These are phyloP conservation scores for Falco rusticolus DNA, from an alignment of 2,797 vertebrate species.

Conservation along the genomic window DNA sequence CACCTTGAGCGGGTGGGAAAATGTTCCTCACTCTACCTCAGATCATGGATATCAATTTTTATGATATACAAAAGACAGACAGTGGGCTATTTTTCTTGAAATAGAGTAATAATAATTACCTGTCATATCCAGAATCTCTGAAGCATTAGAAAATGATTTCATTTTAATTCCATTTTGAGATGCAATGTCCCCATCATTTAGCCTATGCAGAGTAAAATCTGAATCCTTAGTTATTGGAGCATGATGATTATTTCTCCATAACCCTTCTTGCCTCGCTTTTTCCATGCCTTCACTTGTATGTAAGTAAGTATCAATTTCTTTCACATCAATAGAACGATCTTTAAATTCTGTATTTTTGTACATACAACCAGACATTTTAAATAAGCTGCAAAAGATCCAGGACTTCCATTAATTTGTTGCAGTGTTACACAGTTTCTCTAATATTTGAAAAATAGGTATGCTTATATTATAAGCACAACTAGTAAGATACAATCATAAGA, in stretches of 20 bases:
- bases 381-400: conserved; percentile 73
- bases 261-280: conserved; percentile 49
- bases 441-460: background rate
- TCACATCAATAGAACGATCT: background rate
- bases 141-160: conserved; percentile 59
- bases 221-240: conserved; percentile 42
- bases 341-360: conserved; percentile 31
- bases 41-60: background rate
- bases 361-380: conserved; percentile 63
- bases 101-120: conserved; percentile 68
- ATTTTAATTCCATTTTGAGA: conserved; percentile 59
- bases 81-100: background rate
- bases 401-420: background rate
- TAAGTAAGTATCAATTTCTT: conserved; percentile 2
- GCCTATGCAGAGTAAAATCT: conserved; percentile 32
- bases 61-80: background rate
- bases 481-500: background rate
- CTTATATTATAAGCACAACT: background rate
- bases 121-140: conserved; percentile 61
- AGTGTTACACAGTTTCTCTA: background rate
- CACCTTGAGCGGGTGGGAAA: background rate
- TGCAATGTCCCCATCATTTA: conserved; percentile 32
- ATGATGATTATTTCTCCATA: conserved; percentile 36
- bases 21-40: background rate
- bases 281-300: conserved; percentile 35